Conservation (phyloP, 2,888 invertebrate genomes). For the Sepiola atlantica region DNA sequence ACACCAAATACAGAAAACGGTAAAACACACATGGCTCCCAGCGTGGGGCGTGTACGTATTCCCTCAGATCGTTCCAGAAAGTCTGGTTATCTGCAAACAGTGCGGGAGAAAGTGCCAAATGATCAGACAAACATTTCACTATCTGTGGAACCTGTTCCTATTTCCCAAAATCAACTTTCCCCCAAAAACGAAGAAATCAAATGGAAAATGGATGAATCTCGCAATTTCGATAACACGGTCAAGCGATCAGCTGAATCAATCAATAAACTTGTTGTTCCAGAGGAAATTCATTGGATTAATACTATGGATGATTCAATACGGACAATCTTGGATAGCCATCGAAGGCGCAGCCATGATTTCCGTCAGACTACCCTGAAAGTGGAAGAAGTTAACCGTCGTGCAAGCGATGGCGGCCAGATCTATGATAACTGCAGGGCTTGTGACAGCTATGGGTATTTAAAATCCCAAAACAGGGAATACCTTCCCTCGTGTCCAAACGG, state of each 20-base stretch:
- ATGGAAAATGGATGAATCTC: constrained; percentile 43
- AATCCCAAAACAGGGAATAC: constrained; percentile 12
- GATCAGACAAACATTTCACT: neutral
- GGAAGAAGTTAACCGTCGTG: constrained; percentile 39
- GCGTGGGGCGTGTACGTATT: neutral
- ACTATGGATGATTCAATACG: constrained; percentile 44
- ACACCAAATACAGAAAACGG: neutral
- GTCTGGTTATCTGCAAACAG: neutral
- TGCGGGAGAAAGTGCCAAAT: neutral
- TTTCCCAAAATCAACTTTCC: constrained; percentile 38
- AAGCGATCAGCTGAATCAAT: constrained; percentile 37
- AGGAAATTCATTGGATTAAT: constrained; percentile 40
- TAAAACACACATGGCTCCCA: neutral
- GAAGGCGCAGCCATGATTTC: constrained; percentile 44
- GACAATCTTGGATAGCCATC: constrained; percentile 23
- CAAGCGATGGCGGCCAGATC: constrained; percentile 43
- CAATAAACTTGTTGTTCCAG: neutral
- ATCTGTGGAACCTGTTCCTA: neutral
- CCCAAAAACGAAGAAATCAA: neutral
- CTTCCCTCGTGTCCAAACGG: neutral
- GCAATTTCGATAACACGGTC: constrained; percentile 41
- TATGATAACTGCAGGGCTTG: constrained; percentile 34
- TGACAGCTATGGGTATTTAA: neutral
- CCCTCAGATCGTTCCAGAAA: neutral
- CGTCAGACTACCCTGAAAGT: neutral